phyloP scores from a whole-genome alignment of 1,140 invertebrate species.

The Neodiprion lecontei region DNA sequence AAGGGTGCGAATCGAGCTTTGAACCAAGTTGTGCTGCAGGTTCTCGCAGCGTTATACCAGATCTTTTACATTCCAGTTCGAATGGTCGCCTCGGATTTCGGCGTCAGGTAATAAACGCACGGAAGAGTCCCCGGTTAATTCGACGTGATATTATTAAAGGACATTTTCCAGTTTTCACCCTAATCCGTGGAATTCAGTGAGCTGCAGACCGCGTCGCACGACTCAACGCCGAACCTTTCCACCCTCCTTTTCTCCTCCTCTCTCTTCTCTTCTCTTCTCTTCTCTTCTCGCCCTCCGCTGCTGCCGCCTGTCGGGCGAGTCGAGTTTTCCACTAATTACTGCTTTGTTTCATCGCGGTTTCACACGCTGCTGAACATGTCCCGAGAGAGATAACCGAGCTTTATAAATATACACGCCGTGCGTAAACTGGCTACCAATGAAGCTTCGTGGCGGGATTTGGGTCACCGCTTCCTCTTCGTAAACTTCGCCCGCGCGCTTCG shows the following conservation, averaged over 20 bases:
- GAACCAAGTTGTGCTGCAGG: too few species aligned
- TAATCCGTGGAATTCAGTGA: conserved; percentile 62
- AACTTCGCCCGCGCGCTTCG: not conserved
- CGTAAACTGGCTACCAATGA: not conserved
- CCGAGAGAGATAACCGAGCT: conserved; percentile 6
- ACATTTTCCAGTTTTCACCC: conserved; percentile 63
- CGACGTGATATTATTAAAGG: conserved; percentile 58
- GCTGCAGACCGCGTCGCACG: conserved; percentile 39
- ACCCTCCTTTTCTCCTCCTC: conserved; percentile 41
- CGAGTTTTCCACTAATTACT: conserved; percentile 56
- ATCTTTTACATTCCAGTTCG: too few species aligned
- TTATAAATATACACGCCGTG: conserved; percentile 4
- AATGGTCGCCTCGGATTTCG: too few species aligned
- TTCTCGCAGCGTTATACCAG: too few species aligned
- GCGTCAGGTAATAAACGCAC: not conserved
- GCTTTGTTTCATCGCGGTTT: conserved; percentile 54
- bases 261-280: conserved; percentile 22
- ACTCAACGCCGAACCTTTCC: conserved; percentile 38
- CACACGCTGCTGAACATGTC: conserved; percentile 41
- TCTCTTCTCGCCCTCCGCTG: conserved; percentile 26
- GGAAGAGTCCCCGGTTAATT: conserved; percentile 45
- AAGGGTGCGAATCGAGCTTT: too few species aligned
- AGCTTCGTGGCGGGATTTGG: not conserved
- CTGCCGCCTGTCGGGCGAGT: conserved; percentile 23
- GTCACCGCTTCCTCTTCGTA: conserved; percentile 2